phyloP scores from a whole-genome alignment of 2,113 vertebrate species.

The Poecile atricapillus region DNA sequence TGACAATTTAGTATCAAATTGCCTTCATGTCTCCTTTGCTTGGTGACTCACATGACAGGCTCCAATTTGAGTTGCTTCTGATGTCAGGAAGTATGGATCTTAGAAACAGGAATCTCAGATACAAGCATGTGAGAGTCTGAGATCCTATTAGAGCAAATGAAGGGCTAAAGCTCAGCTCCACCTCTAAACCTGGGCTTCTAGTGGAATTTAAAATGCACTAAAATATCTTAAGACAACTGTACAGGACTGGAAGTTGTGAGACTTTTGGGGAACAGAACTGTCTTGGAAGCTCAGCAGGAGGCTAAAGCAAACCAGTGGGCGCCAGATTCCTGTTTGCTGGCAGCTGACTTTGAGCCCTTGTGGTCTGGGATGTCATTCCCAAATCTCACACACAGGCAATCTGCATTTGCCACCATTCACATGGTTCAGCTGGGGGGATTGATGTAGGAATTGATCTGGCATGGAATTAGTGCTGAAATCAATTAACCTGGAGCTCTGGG shows the following conservation, averaged over 20 bases:
- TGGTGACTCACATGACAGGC: background rate
- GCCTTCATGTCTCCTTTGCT: background rate
- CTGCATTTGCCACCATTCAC: background rate
- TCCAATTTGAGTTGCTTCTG: background rate
- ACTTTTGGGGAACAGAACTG: background rate
- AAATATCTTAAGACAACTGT: background rate
- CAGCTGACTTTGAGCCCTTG: background rate
- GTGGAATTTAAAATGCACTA: background rate
- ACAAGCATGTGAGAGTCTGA: background rate
- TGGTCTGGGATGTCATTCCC: background rate
- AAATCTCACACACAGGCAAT: background rate
- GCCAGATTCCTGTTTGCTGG: background rate
- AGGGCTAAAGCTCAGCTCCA: background rate
- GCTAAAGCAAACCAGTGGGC: background rate
- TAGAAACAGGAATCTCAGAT: background rate
- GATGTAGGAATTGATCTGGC: background rate
- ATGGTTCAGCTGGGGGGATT: background rate
- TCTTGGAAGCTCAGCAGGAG: background rate
- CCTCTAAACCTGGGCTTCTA: background rate
- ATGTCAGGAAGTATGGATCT: background rate
- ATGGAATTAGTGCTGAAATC: background rate
- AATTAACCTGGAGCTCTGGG: background rate
- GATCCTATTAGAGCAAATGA: background rate
- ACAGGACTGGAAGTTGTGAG: background rate
- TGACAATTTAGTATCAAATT: background rate